phyloP scores from a whole-genome alignment of 2,113 vertebrate genomes.

The Sinocyclocheilus maitianheensis region DNA sequence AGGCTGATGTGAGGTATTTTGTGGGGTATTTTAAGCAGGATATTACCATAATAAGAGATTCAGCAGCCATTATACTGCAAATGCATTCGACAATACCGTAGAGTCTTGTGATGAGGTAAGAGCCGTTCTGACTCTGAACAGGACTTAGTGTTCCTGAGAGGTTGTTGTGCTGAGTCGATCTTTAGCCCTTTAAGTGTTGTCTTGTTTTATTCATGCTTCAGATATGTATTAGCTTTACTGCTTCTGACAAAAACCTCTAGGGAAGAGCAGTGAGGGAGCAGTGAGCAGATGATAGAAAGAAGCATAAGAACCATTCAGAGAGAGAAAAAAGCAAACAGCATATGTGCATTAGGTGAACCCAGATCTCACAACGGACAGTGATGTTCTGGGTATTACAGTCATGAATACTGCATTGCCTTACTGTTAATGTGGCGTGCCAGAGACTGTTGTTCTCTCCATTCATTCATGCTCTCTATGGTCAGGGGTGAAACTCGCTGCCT shows the following conservation, averaged over 20 bases:
- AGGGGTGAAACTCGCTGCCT: not conserved
- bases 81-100: not conserved
- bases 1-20: not conserved
- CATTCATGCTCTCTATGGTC: not conserved
- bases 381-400: slow-evolving; percentile 21
- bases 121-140: not conserved
- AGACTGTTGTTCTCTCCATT: slow-evolving; percentile 17
- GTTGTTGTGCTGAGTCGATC: not conserved
- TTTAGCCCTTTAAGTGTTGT: slow-evolving; percentile 28
- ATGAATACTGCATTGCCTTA: slow-evolving; percentile 14
- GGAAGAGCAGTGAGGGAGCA: not conserved
- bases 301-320: slow-evolving; percentile 3
- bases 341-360: slow-evolving; percentile 30
- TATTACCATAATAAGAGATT: not conserved
- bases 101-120: not conserved
- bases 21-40: not conserved
- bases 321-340: not conserved
- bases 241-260: slow-evolving; percentile 25
- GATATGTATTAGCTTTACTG: slow-evolving; percentile 30
- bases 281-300: not conserved
- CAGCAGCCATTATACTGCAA: slow-evolving; percentile 1
- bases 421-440: slow-evolving; percentile 6
- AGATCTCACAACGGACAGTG: slow-evolving; percentile 7
- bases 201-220: slow-evolving; percentile 49
- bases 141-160: not conserved